phyloP scores from a whole-genome alignment of 2,113 vertebrate genomes.

The Pipra filicauda region DNA sequence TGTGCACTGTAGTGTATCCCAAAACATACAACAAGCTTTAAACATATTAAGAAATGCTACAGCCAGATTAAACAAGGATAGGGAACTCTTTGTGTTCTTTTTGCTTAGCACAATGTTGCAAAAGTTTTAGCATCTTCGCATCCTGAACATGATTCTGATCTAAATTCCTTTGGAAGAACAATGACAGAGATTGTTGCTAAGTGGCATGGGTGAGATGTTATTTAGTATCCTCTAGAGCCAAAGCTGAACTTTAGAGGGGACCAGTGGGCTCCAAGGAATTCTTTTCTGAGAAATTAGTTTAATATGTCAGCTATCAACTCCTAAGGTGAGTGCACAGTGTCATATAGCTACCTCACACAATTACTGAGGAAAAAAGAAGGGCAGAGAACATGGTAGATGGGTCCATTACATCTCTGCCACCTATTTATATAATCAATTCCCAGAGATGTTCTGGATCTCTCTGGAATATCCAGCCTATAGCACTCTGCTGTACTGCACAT shows the following conservation, averaged over 20 bases:
- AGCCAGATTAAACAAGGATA: not conserved
- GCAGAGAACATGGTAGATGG: not conserved
- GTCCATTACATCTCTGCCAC: not conserved
- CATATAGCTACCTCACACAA: not conserved
- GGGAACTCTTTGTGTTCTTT: not conserved
- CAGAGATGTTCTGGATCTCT: not conserved
- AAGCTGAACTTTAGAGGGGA: not conserved
- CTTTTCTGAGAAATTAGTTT: not conserved
- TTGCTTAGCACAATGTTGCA: not conserved
- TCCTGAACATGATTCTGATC: not conserved
- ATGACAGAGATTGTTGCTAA: not conserved
- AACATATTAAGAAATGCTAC: not conserved
- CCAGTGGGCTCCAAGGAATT: not conserved
- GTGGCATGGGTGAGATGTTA: not conserved
- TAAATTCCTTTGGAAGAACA: not conserved
- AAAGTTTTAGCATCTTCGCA: not conserved
- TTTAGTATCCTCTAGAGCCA: not conserved
- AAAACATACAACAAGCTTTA: not conserved
- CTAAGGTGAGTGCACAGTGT: not conserved
- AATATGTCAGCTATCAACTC: not conserved
- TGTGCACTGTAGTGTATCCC: not conserved
- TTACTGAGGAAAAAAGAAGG: accelerated
- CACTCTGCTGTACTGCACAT: accelerated
- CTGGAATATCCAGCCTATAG: not conserved
- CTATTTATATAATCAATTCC: not conserved